phyloP scores from a whole-genome alignment of 2,797 vertebrate genomes.

The Cirrhinus mrigala region DNA sequence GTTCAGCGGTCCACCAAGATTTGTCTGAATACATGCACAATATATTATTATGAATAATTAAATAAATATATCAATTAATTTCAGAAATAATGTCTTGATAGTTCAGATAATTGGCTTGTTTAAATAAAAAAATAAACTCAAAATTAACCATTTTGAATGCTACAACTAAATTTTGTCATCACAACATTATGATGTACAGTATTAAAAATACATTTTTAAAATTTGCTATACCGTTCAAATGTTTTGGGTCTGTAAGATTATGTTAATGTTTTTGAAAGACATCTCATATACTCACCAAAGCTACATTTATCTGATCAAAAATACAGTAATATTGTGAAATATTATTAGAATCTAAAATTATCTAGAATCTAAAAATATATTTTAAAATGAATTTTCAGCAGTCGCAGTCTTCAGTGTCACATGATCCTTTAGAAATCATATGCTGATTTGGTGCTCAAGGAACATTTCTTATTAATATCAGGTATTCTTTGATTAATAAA shows the following conservation, averaged over 20 bases:
- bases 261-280: background rate
- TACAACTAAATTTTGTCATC: background rate
- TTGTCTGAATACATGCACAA: conserved; percentile 16
- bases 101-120: background rate
- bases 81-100: background rate
- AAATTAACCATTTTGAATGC: background rate
- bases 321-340: background rate
- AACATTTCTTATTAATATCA: background rate
- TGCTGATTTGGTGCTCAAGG: background rate
- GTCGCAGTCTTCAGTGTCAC: background rate
- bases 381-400: background rate
- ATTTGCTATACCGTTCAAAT: background rate
- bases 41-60: background rate
- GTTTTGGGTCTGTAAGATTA: background rate
- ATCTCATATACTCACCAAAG: background rate
- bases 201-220: background rate
- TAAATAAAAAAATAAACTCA: background rate
- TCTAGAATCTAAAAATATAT: no score
- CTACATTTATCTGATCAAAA: no score
- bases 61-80: background rate
- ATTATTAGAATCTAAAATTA: background rate
- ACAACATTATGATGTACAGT: background rate
- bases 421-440: background rate
- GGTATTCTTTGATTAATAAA: background rate
- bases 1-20: conserved; percentile 15